A percentile compares a stretch with the other conserved stretches of the same genome.
These are phyloP conservation scores for Tachuris rubrigastra DNA, from an alignment of 2,113 vertebrate genomes.

Conservation along the genomic window DNA sequence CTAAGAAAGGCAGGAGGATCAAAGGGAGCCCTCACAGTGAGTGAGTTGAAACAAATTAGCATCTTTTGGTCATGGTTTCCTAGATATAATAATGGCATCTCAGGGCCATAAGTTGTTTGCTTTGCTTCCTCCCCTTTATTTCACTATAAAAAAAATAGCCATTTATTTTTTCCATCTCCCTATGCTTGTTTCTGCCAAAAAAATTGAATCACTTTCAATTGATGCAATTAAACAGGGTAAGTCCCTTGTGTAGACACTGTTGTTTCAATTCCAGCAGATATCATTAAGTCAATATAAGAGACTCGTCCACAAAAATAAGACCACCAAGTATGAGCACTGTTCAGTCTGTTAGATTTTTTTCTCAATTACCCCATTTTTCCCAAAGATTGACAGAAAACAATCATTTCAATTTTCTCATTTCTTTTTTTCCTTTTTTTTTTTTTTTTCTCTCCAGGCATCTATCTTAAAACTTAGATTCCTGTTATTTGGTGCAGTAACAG, in stretches of 20 bases:
- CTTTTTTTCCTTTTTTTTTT: not conserved
- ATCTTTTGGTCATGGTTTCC: constrained; percentile 64
- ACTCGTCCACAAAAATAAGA: constrained; percentile 26
- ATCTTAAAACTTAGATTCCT: not conserved
- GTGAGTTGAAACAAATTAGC: constrained; percentile 1
- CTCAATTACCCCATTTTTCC: constrained; percentile 5
- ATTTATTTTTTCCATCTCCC: not conserved
- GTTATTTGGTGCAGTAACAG: not conserved
- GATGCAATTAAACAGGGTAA: constrained; percentile 40
- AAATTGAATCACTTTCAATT: constrained; percentile 39
- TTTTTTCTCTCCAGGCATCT: not conserved
- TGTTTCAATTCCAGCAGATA: constrained; percentile 46
- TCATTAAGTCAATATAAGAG: constrained; percentile 44
- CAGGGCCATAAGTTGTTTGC: constrained; percentile 22
- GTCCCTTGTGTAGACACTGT: constrained; percentile 29
- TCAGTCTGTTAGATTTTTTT: not conserved
- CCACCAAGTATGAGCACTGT: not conserved
- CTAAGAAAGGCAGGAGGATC: constrained; percentile 16
- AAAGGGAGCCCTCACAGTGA: constrained; percentile 20
- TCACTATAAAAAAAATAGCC: not conserved
- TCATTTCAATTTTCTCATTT: not conserved
- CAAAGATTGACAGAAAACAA: not conserved
- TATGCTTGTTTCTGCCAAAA: constrained; percentile 32
- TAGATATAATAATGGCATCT: constrained; percentile 47
- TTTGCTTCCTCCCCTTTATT: constrained; percentile 15